Base-by-base conservation (phyloP, 2,888 invertebrate species). In the Glyphotaelius pellucidus region DNA sequence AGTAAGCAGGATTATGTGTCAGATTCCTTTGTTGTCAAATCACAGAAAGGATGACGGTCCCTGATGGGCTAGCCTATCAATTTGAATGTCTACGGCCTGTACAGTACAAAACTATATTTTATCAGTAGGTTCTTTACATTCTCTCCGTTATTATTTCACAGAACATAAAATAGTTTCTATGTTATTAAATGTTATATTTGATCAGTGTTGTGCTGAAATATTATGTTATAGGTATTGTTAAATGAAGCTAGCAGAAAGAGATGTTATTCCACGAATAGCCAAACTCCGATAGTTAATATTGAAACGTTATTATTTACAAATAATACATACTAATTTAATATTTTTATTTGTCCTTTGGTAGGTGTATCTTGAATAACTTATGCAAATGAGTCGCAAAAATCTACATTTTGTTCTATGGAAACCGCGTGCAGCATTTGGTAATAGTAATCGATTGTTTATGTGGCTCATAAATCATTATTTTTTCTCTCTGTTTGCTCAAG, bases 401-500 rank as follows among this genome's bases (percentile, higher is more conserved):
- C 35, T 83, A 90, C 38, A 42, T 81, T 90, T 87, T 81, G n/a
- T 15, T 1, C 42, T 31, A 31, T 31, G 81, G 32, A 80, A 81
- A 19, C 25, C 38, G 31, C 90, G 81, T 81, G 30, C 31, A 38
- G 90, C 83, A 15, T 90, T 83, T 12, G 47, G 47, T 83, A 47
- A 81, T 87, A 52, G 52, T 90, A 90, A 92, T 92, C 92, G 89
- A 92, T 90, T 90, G 84, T 81, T 38, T 31, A 88, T 87, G 80
- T 86, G 79, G 67, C 4, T 90, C 92, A 81, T 92, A 92, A 92
- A 92, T 92, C 87, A 90, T 86, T 35, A 86, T 90, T 90, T 85
- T 90, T 67, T 90, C 42, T 67, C 67, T 91, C 52, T 93, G 93
- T 93, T 93, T 93, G 91, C 89, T 87, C 80, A 84, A 80, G 91